Percentiles rank a stretch among this genome's conserved stretches.
Evolutionary conservation across 2,888 invertebrate genomes (phyloP).

Genomic region (Heliconius erato): DNA sequence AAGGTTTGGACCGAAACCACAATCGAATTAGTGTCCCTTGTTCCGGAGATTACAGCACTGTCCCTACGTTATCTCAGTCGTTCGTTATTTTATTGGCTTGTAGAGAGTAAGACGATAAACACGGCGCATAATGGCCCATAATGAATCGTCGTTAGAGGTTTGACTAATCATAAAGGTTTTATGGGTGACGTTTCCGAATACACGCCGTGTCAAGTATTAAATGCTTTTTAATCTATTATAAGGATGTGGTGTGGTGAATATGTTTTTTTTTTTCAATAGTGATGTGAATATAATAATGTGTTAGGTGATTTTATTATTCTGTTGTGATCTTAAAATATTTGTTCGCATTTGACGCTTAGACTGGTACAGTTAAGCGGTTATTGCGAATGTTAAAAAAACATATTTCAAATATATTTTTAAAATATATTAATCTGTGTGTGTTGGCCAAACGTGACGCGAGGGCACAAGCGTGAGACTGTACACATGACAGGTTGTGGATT

Average conservation of each 20-base stretch:
- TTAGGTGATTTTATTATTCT: neutral
- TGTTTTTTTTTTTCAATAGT: constrained; percentile 2
- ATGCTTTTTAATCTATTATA: constrained; percentile 47
- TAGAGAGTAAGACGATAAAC: constrained; percentile 85
- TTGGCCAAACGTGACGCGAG: no score
- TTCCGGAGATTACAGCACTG: constrained; percentile 85
- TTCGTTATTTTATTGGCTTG: constrained; percentile 86
- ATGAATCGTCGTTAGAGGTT: constrained; percentile 84
- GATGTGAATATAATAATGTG: neutral
- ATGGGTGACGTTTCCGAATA: constrained; percentile 78
- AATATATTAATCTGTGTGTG: no score
- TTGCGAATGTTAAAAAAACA: no score
- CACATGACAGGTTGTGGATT: no score
- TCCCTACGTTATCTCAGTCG: constrained; percentile 84
- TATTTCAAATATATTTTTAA: no score
- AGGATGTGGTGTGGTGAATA: constrained; percentile 27
- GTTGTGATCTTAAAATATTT: neutral
- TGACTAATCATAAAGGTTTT: constrained; percentile 85
- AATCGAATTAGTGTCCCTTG: constrained; percentile 87
- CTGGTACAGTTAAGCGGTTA: no score
- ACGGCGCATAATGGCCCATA: constrained; percentile 85
- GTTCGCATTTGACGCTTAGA: no score
- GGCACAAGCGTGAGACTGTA: no score
- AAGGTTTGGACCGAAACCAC: constrained; percentile 84
- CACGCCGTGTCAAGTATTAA: constrained; percentile 69